These are phyloP conservation scores for Nautilus pompilius DNA, from an alignment of 1,140 invertebrate species.

Conservation along the genomic window DNA sequence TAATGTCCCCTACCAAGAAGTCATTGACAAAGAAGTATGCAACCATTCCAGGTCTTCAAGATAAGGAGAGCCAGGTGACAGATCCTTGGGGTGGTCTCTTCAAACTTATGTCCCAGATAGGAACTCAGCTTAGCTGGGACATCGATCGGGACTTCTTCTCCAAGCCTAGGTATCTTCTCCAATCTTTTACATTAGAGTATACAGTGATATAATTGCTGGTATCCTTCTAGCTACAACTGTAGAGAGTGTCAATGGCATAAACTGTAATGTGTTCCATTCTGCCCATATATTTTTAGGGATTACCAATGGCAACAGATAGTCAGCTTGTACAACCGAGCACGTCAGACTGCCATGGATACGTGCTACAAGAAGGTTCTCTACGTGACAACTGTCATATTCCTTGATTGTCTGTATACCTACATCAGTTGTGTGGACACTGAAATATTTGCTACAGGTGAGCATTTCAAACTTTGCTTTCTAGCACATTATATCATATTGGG, in stretches of 20 bases:
- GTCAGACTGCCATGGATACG: constrained; percentile 15
- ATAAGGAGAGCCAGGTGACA: constrained; percentile 57
- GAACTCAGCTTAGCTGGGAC: constrained; percentile 78
- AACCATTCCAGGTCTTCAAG: constrained; percentile 43
- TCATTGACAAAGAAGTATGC: constrained; percentile 11
- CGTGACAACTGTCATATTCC: constrained; percentile 60
- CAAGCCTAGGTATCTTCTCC: constrained; percentile 38
- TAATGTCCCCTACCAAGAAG: constrained; percentile 33
- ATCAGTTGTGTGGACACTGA: constrained; percentile 55
- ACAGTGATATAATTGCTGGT: no score
- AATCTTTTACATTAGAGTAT: no score
- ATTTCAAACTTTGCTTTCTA: neutral
- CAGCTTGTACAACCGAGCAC: constrained; percentile 32
- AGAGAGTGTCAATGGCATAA: no score
- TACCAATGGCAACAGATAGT: constrained; percentile 69
- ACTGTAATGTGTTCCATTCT: neutral
- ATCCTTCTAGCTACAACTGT: no score
- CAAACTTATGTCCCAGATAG: constrained; percentile 70
- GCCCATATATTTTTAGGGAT: constrained; percentile 55
- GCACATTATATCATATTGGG: no score
- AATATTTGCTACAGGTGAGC: constrained; percentile 27
- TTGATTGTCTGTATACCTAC: constrained; percentile 71
- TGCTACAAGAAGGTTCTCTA: constrained; percentile 45
- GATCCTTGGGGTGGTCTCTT: constrained; percentile 80
- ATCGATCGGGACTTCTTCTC: constrained; percentile 57